Conservation (phyloP, 2,797 vertebrate genomes). For the Cyprinodon diabolis region DNA sequence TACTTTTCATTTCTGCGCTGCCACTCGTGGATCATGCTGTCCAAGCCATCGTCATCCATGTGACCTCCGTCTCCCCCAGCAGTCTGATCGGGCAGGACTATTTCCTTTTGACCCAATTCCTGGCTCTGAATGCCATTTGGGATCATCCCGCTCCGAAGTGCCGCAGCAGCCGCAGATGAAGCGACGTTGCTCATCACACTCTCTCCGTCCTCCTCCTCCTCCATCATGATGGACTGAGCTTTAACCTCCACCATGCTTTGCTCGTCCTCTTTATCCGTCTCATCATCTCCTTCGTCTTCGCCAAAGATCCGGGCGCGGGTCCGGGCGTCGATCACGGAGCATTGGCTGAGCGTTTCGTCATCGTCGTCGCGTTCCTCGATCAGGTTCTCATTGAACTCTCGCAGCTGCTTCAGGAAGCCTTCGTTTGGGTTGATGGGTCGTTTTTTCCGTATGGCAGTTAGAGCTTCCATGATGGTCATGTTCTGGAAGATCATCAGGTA, state of each 20-base stretch:
- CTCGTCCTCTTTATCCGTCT: slow-evolving; percentile 68
- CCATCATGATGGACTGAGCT: slow-evolving; percentile 87
- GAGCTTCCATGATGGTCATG: slow-evolving; percentile 90
- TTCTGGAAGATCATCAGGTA: slow-evolving; percentile 99
- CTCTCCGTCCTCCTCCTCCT: slow-evolving; percentile 89
- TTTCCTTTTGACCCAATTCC: neutral
- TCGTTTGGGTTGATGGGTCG: slow-evolving; percentile 93
- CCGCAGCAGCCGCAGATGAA: slow-evolving; percentile 68
- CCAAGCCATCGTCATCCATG: slow-evolving; percentile 78
- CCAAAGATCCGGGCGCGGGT: slow-evolving; percentile 66
- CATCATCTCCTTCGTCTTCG: slow-evolving; percentile 26
- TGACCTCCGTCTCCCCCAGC: slow-evolving; percentile 44
- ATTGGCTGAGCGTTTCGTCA: slow-evolving; percentile 83
- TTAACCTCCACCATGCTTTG: slow-evolving; percentile 82
- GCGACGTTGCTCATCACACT: slow-evolving; percentile 86
- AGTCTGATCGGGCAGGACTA: slow-evolving; percentile 38
- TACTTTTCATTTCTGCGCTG: slow-evolving; percentile 90
- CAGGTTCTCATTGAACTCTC: slow-evolving; percentile 90
- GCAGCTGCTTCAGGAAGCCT: slow-evolving; percentile 93
- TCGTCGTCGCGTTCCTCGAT: slow-evolving; percentile 89
- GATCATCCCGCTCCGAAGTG: slow-evolving; percentile 31
- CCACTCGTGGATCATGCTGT: slow-evolving; percentile 87
- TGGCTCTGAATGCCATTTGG: slow-evolving; percentile 6
- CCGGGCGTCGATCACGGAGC: slow-evolving; percentile 79
- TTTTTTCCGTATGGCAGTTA: slow-evolving; percentile 89